Conservation (phyloP, 2,113 vertebrate species). For the Mus pahari region DNA sequence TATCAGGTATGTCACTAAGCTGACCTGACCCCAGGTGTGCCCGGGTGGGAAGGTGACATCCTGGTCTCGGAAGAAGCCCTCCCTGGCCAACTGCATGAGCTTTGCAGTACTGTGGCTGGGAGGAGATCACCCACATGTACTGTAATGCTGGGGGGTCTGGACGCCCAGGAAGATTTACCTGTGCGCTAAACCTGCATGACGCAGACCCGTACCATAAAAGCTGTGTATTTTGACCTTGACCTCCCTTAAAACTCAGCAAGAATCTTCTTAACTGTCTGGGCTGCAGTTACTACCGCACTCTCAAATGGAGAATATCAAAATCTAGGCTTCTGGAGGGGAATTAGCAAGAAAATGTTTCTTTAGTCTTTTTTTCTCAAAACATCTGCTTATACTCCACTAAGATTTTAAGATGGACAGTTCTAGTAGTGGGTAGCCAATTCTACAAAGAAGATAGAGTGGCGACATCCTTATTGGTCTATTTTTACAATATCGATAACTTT, state of each 20-base stretch:
- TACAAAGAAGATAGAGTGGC: background rate
- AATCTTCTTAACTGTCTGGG: background rate
- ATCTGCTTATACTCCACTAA: background rate
- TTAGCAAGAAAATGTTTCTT: slow-evolving; percentile 5
- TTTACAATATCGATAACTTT: background rate
- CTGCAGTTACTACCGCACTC: background rate
- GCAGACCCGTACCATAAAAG: background rate
- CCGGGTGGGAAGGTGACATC: background rate
- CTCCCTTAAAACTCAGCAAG: background rate
- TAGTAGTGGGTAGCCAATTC: background rate
- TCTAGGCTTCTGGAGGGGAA: background rate
- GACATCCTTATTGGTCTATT: background rate
- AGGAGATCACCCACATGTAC: background rate
- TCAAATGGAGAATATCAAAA: slow-evolving; percentile 21
- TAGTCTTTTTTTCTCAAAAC: slow-evolving; percentile 17
- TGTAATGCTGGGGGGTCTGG: background rate
- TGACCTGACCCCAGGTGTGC: background rate
- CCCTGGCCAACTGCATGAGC: background rate
- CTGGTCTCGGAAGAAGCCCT: background rate
- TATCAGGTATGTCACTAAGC: slow-evolving; percentile 91
- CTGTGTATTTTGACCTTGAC: background rate
- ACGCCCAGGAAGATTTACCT: background rate
- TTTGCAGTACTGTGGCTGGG: background rate
- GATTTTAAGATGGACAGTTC: background rate
- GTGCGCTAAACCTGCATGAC: background rate